Base-by-base conservation (phyloP, 2,888 invertebrate genomes). In the Protophormia terraenovae region DNA sequence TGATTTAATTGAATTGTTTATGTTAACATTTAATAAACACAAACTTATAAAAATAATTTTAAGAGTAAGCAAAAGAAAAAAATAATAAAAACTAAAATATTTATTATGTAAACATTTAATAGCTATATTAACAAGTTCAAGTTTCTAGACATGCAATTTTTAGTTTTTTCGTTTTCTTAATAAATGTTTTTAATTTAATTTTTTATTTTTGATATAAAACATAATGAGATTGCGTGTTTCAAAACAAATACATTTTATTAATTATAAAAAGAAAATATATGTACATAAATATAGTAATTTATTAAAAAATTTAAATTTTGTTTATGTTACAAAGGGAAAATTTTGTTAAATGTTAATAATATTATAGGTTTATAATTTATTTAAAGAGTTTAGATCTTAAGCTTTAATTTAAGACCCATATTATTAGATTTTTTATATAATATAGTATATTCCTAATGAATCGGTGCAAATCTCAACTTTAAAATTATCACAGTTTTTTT, bases 121-220 rank as follows among this genome's bases (percentile, higher is more conserved):
- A 24, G 64, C 45, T 19, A 8, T 55, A 47, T 35, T 66, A 66
- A 66, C 79, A 80, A 80, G 79, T 80, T 80, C 79, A 72, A 80
- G 72, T 66, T 72, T 66, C 1, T 32, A 64, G 53, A 55, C 72
- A 66, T 45, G 62, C 66, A 55, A 64, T 55, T 41, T 45, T 41
- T 29, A 62, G 22, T 64, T 50, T 5, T 14, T 16, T 66, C 5
- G 10, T 67, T 67, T 69, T 16, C 22, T 50, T 6, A 1, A 32
- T 22, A 12, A 35, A 55, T 38, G 7, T 16, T 2, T n/a, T n/a
- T n/a, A n/a, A n/a, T n/a, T 53, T 22, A 35, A 6, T 41, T 64
- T 45, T 60, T 24, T 32, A 0, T 55, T 53, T 24, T 22, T 12
- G 14, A 29, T 24, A 1, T 50, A 22, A 62, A 53, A 29, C 29